phyloP scores from a whole-genome alignment of 2,113 vertebrate species.

The Lophius piscatorius region DNA sequence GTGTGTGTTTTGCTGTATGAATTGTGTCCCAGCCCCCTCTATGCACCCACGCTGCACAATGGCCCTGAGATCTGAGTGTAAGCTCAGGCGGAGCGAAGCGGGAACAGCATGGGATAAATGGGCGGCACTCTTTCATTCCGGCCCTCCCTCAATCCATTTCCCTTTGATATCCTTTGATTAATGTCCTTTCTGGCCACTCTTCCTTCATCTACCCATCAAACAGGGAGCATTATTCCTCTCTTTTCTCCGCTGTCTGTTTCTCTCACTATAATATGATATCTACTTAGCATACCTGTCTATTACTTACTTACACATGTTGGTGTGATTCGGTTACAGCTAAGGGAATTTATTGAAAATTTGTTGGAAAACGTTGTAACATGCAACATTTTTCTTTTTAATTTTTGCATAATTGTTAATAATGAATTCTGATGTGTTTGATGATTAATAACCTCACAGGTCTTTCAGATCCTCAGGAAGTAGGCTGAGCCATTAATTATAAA shows the following conservation, averaged over 20 bases:
- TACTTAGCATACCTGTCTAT: neutral
- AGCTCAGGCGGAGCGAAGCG: slow-evolving; percentile 67
- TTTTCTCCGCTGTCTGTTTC: slow-evolving; percentile 23
- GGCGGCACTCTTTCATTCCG: slow-evolving; percentile 73
- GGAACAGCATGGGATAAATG: slow-evolving; percentile 66
- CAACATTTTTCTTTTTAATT: too few relatives aligned
- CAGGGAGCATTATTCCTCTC: slow-evolving; percentile 16
- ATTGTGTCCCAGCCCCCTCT: slow-evolving; percentile 49
- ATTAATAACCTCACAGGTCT: too few relatives aligned
- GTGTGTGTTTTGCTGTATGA: slow-evolving; percentile 35
- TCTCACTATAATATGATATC: neutral
- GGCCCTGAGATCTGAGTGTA: slow-evolving; percentile 68
- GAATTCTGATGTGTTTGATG: too few relatives aligned
- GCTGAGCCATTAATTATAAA: too few relatives aligned
- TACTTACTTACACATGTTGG: too few relatives aligned
- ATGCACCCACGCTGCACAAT: slow-evolving; percentile 68
- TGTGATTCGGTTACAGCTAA: too few relatives aligned
- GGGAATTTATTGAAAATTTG: too few relatives aligned
- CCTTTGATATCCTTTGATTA: slow-evolving; percentile 82
- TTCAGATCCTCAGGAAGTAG: too few relatives aligned
- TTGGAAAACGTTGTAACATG: too few relatives aligned
- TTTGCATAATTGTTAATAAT: too few relatives aligned
- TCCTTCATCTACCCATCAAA: slow-evolving; percentile 41
- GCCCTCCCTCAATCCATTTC: slow-evolving; percentile 42
- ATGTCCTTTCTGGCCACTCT: slow-evolving; percentile 65